These are phyloP conservation scores for Hylia prasina DNA, from an alignment of 2,113 vertebrate species.

Conservation along the genomic window DNA sequence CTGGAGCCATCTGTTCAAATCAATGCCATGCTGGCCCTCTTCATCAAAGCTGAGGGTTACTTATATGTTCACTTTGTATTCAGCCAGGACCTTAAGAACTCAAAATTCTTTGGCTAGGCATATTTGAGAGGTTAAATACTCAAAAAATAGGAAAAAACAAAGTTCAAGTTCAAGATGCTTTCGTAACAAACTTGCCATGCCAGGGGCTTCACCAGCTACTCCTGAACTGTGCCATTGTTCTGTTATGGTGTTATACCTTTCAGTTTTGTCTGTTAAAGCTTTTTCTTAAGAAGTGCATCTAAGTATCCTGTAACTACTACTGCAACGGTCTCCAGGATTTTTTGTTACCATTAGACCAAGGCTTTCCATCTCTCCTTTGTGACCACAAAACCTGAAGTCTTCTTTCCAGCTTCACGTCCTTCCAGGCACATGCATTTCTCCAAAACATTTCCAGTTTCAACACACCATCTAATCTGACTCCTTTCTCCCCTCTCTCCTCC, in stretches of 20 bases:
- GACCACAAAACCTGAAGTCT: not conserved
- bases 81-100: not conserved
- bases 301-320: not conserved
- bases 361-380: not conserved
- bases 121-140: not conserved
- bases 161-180: not conserved
- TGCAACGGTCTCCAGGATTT: not conserved
- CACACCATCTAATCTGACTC: not conserved
- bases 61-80: not conserved
- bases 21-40: not conserved
- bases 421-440: not conserved
- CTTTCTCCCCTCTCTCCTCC: not conserved
- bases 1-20: not conserved
- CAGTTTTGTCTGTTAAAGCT: not conserved
- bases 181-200: not conserved
- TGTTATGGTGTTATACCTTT: accelerated
- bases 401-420: not conserved
- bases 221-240: not conserved
- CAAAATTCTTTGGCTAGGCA: not conserved
- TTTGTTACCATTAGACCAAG: not conserved
- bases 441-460: not conserved
- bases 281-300: not conserved
- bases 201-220: not conserved
- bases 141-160: not conserved
- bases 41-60: not conserved